These are phyloP conservation scores for Aelia acuminata DNA, from an alignment of 2,888 invertebrate genomes.

Conservation along the genomic window DNA sequence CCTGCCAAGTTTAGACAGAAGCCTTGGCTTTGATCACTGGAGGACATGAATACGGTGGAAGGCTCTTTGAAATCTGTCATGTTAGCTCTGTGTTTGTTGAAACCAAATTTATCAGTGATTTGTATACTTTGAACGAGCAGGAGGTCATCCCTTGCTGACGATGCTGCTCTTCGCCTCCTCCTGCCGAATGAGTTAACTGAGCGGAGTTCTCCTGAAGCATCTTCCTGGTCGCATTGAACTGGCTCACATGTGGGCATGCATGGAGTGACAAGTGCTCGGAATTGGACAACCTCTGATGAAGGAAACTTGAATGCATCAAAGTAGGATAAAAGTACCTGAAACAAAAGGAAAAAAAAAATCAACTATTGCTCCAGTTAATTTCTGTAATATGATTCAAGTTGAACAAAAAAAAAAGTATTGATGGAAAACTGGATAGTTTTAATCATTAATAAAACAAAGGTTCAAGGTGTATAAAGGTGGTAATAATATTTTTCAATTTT, in stretches of 20 bases:
- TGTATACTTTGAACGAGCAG: constrained; percentile 91
- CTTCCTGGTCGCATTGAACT: constrained; percentile 88
- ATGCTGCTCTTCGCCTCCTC: constrained; percentile 69
- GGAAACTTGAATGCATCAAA: constrained; percentile 98
- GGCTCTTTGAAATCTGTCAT: constrained; percentile 68
- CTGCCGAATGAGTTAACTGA: constrained; percentile 73
- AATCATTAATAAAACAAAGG: neutral
- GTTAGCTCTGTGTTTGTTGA: constrained; percentile 73
- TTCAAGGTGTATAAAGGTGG: too few species aligned
- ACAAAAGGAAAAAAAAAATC: neutral
- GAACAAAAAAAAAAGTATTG: neutral
- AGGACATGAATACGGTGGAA: constrained; percentile 65
- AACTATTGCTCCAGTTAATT: neutral
- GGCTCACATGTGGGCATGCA: constrained; percentile 95
- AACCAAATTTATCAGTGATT: constrained; percentile 93
- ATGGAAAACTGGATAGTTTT: neutral
- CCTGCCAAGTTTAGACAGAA: constrained; percentile 84
- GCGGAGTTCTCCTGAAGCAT: constrained; percentile 75
- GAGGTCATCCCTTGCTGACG: constrained; percentile 80
- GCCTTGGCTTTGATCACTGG: constrained; percentile 62
- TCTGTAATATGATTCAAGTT: neutral
- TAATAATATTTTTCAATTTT: too few species aligned
- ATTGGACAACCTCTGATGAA: constrained; percentile 93
- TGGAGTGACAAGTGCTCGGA: constrained; percentile 94
- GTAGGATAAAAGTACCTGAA: constrained; percentile 86